A percentile compares a stretch with the other conserved stretches of the same genome.
phyloP scores from a whole-genome alignment of 2,113 vertebrate species.

The mouse (Mus musculus) region DNA sequence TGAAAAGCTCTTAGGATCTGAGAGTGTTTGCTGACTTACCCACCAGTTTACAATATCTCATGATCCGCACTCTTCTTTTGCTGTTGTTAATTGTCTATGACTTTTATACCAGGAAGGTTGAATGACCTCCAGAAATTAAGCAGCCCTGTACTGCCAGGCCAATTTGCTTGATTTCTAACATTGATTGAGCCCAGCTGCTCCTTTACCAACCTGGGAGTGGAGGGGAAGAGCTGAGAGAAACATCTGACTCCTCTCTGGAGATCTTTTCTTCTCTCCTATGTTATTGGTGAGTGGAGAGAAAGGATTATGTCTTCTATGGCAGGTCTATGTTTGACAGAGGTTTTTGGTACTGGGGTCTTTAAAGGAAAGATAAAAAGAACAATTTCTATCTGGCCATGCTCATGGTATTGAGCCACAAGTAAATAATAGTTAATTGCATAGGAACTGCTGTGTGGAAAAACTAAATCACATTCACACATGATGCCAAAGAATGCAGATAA shows the following conservation, averaged over 20 bases:
- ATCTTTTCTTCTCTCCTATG: neutral
- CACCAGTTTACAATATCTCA: neutral
- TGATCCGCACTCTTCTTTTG: neutral
- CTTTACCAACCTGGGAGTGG: neutral
- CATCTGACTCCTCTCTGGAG: neutral
- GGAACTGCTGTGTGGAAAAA: neutral
- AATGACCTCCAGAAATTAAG: conserved; percentile 64
- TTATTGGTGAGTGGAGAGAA: neutral
- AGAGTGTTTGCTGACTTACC: neutral
- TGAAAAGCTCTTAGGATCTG: neutral
- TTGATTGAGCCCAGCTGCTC: conserved; percentile 49
- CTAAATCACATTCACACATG: neutral
- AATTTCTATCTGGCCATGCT: neutral
- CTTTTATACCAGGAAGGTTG: neutral
- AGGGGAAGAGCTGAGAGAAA: neutral
- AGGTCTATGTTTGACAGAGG: conserved; percentile 9
- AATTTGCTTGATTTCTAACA: conserved; percentile 33
- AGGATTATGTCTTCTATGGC: neutral
- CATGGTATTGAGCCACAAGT: neutral
- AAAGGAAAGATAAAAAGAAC: conserved; percentile 4
- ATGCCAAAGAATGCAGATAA: neutral
- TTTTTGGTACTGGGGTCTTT: neutral
- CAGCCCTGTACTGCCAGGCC: neutral
- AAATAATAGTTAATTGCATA: conserved; percentile 2
- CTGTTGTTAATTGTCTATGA: neutral